These are phyloP conservation scores for Troides helena DNA, from an alignment of 2,888 invertebrate genomes.

Conservation along the genomic window DNA sequence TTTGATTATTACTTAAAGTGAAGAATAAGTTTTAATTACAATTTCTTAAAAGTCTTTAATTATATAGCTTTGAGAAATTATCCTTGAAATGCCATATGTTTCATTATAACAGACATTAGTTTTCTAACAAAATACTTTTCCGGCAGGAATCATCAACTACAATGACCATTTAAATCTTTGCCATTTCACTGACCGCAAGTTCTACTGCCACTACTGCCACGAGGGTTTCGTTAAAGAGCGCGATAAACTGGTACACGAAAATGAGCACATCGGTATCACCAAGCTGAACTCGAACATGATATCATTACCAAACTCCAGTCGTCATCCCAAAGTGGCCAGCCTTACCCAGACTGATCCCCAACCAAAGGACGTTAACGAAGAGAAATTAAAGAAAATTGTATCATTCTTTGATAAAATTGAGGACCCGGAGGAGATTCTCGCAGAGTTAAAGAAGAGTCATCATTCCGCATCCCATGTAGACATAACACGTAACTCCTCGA, in stretches of 20 bases:
- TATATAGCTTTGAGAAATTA: too few species aligned
- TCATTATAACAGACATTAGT: too few species aligned
- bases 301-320: constrained; percentile 30
- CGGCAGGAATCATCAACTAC: constrained; percentile 71
- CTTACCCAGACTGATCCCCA: constrained; percentile 63
- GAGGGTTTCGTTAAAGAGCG: constrained; percentile 60
- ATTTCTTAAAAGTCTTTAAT: too few species aligned
- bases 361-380: constrained; percentile 50
- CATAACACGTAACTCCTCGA: constrained; percentile 34
- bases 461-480: constrained; percentile 49
- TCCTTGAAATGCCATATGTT: too few species aligned
- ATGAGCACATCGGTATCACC: constrained; percentile 63
- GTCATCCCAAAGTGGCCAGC: constrained; percentile 43
- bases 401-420: constrained; percentile 69
- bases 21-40: too few species aligned
- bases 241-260: constrained; percentile 60
- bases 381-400: constrained; percentile 68
- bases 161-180: constrained; percentile 69
- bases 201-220: constrained; percentile 66
- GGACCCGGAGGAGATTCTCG: constrained; percentile 50
- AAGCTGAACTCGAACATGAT: constrained; percentile 42
- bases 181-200: constrained; percentile 60
- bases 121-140: background rate
- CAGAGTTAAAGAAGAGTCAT: constrained; percentile 50
- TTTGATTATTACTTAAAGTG: too few species aligned